Evolutionary conservation across 2,113 vertebrate genomes (phyloP).

Genomic region (Pristiophorus japonicus): DNA sequence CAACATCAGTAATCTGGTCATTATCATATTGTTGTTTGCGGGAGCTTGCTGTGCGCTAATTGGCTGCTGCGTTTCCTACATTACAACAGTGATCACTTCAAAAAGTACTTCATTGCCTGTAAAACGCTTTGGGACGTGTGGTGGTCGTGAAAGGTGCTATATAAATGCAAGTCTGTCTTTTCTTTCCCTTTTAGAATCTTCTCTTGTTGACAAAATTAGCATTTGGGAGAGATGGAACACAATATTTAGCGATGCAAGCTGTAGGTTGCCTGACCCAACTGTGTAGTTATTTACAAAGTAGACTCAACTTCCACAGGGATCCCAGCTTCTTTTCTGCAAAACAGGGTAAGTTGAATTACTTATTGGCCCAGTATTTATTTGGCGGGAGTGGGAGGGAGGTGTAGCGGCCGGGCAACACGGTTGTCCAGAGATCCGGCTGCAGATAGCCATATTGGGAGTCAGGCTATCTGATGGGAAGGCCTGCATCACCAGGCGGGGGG

Average conservation of each 20-base stretch:
- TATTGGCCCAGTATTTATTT: background rate
- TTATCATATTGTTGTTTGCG: too few relatives aligned
- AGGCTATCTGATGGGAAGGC: too few relatives aligned
- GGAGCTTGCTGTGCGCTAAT: too few relatives aligned
- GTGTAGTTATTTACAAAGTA: conserved; percentile 67
- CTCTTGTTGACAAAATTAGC: conserved; percentile 72
- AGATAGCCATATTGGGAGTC: background rate
- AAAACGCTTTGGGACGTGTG: too few relatives aligned
- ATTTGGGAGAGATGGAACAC: conserved; percentile 63
- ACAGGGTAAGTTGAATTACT: conserved; percentile 60
- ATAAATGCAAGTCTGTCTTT: background rate
- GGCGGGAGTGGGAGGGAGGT: background rate
- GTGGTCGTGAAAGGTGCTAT: too few relatives aligned
- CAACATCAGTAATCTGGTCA: too few relatives aligned
- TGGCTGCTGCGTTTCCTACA: too few relatives aligned
- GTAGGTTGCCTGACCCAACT: conserved; percentile 78
- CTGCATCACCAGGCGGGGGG: too few relatives aligned
- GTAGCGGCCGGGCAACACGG: background rate
- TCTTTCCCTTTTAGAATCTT: conserved; percentile 65
- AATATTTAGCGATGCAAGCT: conserved; percentile 66
- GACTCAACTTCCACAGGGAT: conserved; percentile 85
- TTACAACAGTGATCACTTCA: too few relatives aligned
- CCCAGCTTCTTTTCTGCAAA: conserved; percentile 79
- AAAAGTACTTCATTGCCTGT: too few relatives aligned
- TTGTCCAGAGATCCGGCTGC: background rate